Evolutionary conservation across 2,113 vertebrate genomes (phyloP), one percentile per base, ranked within the genome.

Genomic region (Chloroceryle aenea): DNA sequence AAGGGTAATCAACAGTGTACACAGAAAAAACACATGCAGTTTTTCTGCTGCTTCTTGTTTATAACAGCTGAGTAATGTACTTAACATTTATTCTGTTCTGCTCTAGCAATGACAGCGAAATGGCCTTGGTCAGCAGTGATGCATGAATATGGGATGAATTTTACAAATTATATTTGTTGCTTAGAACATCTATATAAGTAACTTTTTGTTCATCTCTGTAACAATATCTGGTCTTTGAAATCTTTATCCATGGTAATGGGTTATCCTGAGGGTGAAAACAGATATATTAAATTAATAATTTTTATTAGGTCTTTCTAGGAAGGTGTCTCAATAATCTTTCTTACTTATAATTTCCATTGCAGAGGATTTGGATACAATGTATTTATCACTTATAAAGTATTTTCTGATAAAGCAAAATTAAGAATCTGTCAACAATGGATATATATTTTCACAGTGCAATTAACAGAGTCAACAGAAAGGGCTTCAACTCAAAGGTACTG

Each of bases 141-240:
- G 6, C 3, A 7, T 72, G 56, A 95, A 88, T 71, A 59, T 16
- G 32, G 26, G 67, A 78, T 61, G 20, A 84, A 81, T 84, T 76
- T 89, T 76, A 81, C 26, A 6, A 86, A 86, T 48, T 36, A 40
- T 42, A 0, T 91, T 93, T 94, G 17, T 64, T 66, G 61, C 12
- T 91, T 75, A 92, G n/a, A 82, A 74, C 18, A 87, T 48, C 29
- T 91, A 82, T 67, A 26, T 47, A 89, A 74, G 91, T n/a, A 95
- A 69, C 20, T 9, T 53, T 96, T 85, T 91, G 26, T 85, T 75
- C 13, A 58, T 90, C 11, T 42, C 20, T 88, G 4, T 76, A 32
- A 64, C 9, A 19, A 38, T 47, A 91, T 77, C 29, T 5, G 8
- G 30, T 93, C 48, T 62, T n/a, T 61, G 12, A 80, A 75, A 67